Base-by-base conservation (phyloP, 2,113 vertebrate genomes). In the Cairina moschata region DNA sequence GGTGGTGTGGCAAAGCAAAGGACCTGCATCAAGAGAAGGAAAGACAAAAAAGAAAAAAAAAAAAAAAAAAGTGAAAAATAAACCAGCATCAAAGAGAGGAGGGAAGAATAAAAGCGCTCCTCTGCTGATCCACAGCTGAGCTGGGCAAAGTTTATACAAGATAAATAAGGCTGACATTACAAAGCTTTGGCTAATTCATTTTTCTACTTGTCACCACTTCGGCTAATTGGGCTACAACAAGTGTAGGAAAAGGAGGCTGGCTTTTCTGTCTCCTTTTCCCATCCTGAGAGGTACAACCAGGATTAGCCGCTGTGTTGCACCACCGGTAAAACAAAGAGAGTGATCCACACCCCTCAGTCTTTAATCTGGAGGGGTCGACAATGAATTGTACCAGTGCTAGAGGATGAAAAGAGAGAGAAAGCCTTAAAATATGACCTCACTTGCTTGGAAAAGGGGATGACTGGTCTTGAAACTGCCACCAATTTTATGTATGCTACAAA, bases 181-280 rank as follows among this genome's bases (percentile, higher is more conserved):
- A 96, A 85, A 82, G 92, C 88, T 94, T 85, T 83, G 66, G 73
- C 83, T 96, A 96, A 97, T 97, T 96, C 78, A 92, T 95, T 97
- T 96, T 91, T 94, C 95, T 94, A 23, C 97, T 90, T 95, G 97
- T 97, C 95, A 95, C 93, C 56, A 34, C 62, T 91, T 96, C 0
- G 66, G 95, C 95, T 97, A 98, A 98, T 97, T 97, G 96, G 94
- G 88, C 95, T 83, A 89, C 89, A 96, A 94, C 79, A 92, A 97
- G 94, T 16, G 62, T 63, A 52, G 46, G 82, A 78, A 94, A 97
- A 96, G 67, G 25, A 62, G 34, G 78, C 80, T 71, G 77, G 44
- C 59, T 84, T 86, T 93, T 94, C 96, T 80, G 73, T 76, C 83
- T 69, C 44, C n/a, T 11, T 29, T 36, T 22, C 2, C 15, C 1